Evolutionary conservation across 2,888 invertebrate genomes (phyloP), one percentile per base, ranked within the genome.

Genomic region (Blera fallax): DNA sequence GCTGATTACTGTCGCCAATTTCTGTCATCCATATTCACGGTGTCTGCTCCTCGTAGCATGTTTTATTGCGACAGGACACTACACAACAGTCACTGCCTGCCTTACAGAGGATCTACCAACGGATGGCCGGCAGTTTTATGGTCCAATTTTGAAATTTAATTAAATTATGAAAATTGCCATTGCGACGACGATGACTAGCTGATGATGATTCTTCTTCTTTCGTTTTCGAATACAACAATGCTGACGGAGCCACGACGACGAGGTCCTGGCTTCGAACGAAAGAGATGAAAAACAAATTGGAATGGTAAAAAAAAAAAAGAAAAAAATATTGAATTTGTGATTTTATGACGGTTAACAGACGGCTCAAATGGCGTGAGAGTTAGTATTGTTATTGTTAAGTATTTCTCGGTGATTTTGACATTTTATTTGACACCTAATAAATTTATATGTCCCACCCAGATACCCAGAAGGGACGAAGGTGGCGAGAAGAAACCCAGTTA

Each of bases 111-210:
- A 37, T 7, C 24, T 3, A 54, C 21, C 27, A 43, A 21, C 16
- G 48, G 24, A 60, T 48, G 27, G 34, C 16, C 11, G 24, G 11
- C 48, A 11, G 34, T 48, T 58, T 72, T 72, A 72, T 60, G 58
- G 48, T 72, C 58, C 72, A 72, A 72, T 72, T 72, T 72, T 72
- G 72, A 72, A 72, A 60, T 72, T 72, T 72, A 72, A 72, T 72
- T 72, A 72, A 72, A 72, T 58, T 72, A 72, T 72, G 72, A 58
- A 58, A 58, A 65, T 65, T 65, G 34, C 65, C 52, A 52, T 32
- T 50, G 43, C 48, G 58, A 56, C 40, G 11, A 37, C 54, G 10
- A 4, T 24, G 64, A 54, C 56, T 32, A 40, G 29, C 60, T 60
- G 60, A 29, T 16, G 29, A 24, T 27, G 60, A 60, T 40, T 16